phyloP scores from a whole-genome alignment of 2,797 vertebrate species.

The Sebastes iracundus region DNA sequence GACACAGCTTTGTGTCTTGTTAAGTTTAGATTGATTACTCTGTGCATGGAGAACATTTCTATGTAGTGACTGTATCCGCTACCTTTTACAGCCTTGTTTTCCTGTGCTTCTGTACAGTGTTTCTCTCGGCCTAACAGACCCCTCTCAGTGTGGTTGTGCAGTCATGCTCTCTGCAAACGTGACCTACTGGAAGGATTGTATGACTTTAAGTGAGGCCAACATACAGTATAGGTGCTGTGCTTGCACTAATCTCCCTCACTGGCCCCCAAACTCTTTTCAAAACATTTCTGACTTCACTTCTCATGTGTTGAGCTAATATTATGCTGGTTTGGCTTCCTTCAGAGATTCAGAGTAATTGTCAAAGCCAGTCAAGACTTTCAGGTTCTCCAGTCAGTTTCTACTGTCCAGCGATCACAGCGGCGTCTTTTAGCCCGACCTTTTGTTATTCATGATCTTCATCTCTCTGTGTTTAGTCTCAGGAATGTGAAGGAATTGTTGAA shows the following conservation, averaged over 20 bases:
- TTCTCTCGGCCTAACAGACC: neutral
- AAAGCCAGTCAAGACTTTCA: neutral
- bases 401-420: too few species aligned
- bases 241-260: neutral
- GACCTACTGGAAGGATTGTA: neutral
- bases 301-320: neutral
- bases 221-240: too few species aligned
- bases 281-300: neutral
- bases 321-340: neutral
- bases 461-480: neutral
- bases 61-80: too few species aligned
- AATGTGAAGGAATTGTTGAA: constrained; percentile 23
- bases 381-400: neutral
- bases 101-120: neutral
- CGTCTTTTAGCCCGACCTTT: neutral
- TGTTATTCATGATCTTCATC: neutral
- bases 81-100: neutral
- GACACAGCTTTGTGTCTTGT: neutral
- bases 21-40: neutral
- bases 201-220: too few species aligned
- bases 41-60: neutral
- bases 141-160: neutral
- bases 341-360: neutral
- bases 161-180: constrained; percentile 6
- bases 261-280: neutral